These are phyloP conservation scores for Oryzias melastigma DNA, from an alignment of 2,113 vertebrate species.

Conservation along the genomic window DNA sequence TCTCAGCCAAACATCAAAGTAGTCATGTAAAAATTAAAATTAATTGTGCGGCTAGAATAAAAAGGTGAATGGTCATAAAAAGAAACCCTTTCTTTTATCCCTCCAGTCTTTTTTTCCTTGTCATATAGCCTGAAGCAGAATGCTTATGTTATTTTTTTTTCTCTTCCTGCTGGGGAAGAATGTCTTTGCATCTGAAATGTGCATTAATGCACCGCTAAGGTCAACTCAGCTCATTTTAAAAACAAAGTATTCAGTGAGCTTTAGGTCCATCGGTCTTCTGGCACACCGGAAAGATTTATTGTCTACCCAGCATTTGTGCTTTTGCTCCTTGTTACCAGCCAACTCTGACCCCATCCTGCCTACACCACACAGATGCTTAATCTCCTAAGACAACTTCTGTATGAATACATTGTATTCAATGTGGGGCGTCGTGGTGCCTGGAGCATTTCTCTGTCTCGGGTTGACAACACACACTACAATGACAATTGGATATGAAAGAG, in stretches of 20 bases:
- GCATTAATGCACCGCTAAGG: conserved; percentile 62
- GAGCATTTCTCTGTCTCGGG: conserved; percentile 43
- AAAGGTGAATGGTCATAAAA: conserved; percentile 66
- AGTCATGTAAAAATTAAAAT: conserved; percentile 68
- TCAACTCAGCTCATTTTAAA: conserved; percentile 69
- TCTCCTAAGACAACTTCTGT: conserved; percentile 65
- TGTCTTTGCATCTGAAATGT: conserved; percentile 67
- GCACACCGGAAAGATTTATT: conserved; percentile 67
- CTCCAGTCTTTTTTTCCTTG: conserved; percentile 5
- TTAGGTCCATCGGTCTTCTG: conserved; percentile 45
- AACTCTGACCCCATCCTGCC: conserved; percentile 65
- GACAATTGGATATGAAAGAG: conserved; percentile 30
- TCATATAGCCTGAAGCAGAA: conserved; percentile 44
- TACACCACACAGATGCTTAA: conserved; percentile 54
- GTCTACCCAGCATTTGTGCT: conserved; percentile 53
- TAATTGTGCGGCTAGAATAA: conserved; percentile 62
- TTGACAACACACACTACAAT: conserved; percentile 29
- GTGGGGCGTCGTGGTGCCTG: conserved; percentile 24
- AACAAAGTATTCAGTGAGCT: conserved; percentile 60
- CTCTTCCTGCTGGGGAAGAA: conserved; percentile 26
- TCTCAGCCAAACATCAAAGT: conserved; percentile 61
- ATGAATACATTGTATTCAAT: conserved; percentile 60
- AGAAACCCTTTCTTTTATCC: conserved; percentile 32
- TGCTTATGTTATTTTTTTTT: conserved; percentile 19
- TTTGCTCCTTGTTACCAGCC: conserved; percentile 58